phyloP scores from a whole-genome alignment of 2,113 vertebrate genomes.

The Xerus inauris region DNA sequence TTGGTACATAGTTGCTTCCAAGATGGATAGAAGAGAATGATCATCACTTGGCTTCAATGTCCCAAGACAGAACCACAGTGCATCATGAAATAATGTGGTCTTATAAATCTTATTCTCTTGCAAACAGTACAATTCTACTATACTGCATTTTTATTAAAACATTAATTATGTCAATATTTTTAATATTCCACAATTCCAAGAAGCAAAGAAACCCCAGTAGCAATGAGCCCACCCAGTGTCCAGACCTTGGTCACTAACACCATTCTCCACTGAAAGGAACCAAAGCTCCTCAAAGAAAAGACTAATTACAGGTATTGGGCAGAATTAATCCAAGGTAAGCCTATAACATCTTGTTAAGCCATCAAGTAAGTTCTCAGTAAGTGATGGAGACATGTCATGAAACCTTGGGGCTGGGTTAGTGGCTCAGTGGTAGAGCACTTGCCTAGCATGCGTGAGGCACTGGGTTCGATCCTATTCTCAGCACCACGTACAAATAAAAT shows the following conservation, averaged over 20 bases:
- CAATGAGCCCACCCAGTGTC: neutral
- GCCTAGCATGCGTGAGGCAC: too few relatives aligned
- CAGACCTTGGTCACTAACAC: neutral
- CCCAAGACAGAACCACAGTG: neutral
- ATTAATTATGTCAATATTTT: neutral
- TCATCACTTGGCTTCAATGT: accelerated
- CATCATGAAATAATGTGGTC: neutral
- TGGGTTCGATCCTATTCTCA: too few relatives aligned
- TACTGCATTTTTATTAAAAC: neutral
- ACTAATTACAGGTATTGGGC: too few relatives aligned
- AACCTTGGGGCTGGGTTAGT: neutral
- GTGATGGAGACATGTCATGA: neutral
- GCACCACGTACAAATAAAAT: too few relatives aligned
- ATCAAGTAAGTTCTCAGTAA: neutral
- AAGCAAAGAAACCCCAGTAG: neutral
- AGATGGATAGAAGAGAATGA: neutral
- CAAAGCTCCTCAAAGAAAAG: neutral
- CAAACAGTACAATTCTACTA: neutral
- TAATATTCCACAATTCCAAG: neutral
- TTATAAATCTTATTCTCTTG: neutral
- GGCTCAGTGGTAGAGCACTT: too few relatives aligned
- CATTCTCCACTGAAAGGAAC: neutral
- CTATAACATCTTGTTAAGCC: neutral
- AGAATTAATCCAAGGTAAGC: neutral
- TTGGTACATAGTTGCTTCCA: neutral